Base-by-base conservation (phyloP, 2,797 vertebrate species). In the Arrhamphus sclerolepis region DNA sequence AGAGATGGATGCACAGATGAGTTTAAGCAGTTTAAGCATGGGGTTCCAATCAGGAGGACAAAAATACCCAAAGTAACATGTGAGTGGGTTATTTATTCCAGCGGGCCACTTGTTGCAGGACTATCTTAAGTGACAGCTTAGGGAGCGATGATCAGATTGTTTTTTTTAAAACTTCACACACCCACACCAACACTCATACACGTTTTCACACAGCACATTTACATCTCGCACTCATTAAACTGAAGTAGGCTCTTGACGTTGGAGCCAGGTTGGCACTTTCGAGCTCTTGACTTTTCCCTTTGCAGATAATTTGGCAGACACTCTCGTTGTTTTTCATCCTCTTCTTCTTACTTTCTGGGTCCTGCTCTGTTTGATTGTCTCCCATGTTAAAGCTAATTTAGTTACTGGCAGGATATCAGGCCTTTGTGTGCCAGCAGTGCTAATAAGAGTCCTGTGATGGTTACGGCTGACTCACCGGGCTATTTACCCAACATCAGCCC, bases 371-470 rank as follows among this genome's bases (percentile, higher is more conserved):
- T 78, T 47, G 75, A 34, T 64, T 56, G 62, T 74, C 67, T 57
- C 73, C 38, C 38, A 22, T 77, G 73, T 83, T 78, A 64, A 80
- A 82, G 66, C 70, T 76, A 72, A 84, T 88, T 89, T 76, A 84
- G 77, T 31, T 39, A 53, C 72, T 89, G 83, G 81, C 75, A 77
- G 67, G 26, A 13, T 42, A 31, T 54, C 17, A 20, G 14, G 29
- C 18, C 50, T 56, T 46, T 71, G 70, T 69, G 71, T 77, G 83
- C 82, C 87, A 87, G 66, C 70, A 75, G 57, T 1, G 38, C 79
- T 87, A 87, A 88, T 81, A 78, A 77, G 64, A 65, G 75, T 87
- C 83, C 78, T 85, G 78, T 89, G 90, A 89, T 51, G 66, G 65
- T 75, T 81, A 62, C 80, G 79, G 55, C 75, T 87, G 86, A 90